phyloP scores from a whole-genome alignment of 2,888 invertebrate genomes.

The Spatulosminthurus flaviceps region DNA sequence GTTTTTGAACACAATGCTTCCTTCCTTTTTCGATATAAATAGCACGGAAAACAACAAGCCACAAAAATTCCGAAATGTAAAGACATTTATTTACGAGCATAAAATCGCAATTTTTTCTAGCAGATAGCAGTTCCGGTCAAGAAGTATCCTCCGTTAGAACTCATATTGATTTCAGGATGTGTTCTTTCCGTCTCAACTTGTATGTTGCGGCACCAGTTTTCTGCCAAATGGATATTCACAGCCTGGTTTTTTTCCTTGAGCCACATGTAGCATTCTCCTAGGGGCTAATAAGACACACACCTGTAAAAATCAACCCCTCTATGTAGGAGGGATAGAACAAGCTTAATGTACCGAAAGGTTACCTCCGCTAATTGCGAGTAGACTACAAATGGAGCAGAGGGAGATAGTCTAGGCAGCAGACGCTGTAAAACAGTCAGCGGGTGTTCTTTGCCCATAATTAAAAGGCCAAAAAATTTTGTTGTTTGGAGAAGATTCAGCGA shows the following conservation, averaged over 20 bases:
- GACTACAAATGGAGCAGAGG: slow-evolving; percentile 85
- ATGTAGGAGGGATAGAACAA: too few relatives aligned
- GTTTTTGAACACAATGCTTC: neutral
- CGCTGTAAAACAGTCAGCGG: slow-evolving; percentile 81
- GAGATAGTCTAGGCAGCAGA: slow-evolving; percentile 79
- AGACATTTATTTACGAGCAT: too few relatives aligned
- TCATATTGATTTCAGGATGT: slow-evolving; percentile 94
- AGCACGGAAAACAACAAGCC: too few relatives aligned
- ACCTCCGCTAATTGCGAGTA: slow-evolving; percentile 81
- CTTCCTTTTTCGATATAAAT: neutral
- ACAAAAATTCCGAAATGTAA: too few relatives aligned
- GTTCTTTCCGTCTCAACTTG: slow-evolving; percentile 91
- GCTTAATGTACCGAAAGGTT: too few relatives aligned
- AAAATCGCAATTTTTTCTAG: neutral
- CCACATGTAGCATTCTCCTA: slow-evolving; percentile 82
- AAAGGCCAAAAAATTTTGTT: slow-evolving; percentile 71
- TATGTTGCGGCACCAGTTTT: slow-evolving; percentile 88
- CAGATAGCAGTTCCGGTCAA: slow-evolving; percentile 74
- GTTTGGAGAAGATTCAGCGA: slow-evolving; percentile 50
- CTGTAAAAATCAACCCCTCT: too few relatives aligned
- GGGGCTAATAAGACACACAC: slow-evolving; percentile 68
- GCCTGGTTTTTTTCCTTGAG: slow-evolving; percentile 77
- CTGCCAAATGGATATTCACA: slow-evolving; percentile 80
- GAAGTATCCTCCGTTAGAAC: slow-evolving; percentile 86
- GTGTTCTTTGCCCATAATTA: slow-evolving; percentile 85